These are phyloP conservation scores for Drosophila ustulata DNA, from an alignment of 2,888 invertebrate genomes.

Conservation along the genomic window DNA sequence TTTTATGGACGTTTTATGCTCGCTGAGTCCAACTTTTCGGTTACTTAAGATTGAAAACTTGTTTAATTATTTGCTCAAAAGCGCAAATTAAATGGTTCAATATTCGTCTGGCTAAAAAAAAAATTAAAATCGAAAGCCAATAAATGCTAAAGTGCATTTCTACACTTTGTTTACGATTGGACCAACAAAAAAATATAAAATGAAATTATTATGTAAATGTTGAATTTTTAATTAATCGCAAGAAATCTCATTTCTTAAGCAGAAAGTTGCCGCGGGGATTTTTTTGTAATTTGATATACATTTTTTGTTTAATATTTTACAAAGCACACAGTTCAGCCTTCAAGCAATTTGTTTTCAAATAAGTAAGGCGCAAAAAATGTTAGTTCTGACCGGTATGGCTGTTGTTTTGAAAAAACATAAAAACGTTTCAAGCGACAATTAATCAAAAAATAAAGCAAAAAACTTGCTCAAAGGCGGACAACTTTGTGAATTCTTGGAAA, in stretches of 20 bases:
- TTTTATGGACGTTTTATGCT: conserved; percentile 53
- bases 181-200: background rate
- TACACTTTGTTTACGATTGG: background rate
- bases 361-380: conserved; percentile 16
- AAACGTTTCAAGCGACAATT: conserved; percentile 46
- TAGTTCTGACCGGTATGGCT: conserved; percentile 31
- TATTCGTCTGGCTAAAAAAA: conserved; percentile 19
- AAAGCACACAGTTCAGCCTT: conserved; percentile 42
- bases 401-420: conserved; percentile 34
- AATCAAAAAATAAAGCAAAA: conserved; percentile 47
- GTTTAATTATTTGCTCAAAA: conserved; percentile 22
- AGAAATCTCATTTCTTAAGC: background rate
- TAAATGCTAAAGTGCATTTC: conserved; percentile 54
- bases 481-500: conserved; percentile 61
- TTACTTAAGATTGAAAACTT: conserved; percentile 27
- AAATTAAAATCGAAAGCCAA: conserved; percentile 50
- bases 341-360: conserved; percentile 48
- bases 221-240: conserved; percentile 6
- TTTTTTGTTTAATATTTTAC: conserved; percentile 22
- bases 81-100: conserved; percentile 11
- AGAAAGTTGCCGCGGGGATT: background rate
- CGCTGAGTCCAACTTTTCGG: conserved; percentile 13
- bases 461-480: conserved; percentile 43
- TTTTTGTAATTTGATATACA: conserved; percentile 18
- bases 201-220: conserved; percentile 5